Evolutionary conservation across 1,140 invertebrate species (phyloP).

Genomic region (Sycobia sp.): DNA sequence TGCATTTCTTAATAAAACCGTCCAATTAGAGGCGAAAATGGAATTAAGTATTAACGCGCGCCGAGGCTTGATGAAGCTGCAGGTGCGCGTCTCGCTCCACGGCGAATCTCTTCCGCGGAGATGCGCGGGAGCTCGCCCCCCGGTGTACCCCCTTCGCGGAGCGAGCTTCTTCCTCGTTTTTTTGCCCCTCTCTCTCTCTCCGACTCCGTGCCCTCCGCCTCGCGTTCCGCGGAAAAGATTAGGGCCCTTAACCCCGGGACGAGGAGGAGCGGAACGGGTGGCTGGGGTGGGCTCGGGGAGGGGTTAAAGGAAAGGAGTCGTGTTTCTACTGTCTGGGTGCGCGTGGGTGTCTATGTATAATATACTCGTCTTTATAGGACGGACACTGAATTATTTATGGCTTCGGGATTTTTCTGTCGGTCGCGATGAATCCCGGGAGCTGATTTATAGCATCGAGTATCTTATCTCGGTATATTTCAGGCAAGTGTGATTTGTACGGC

Average conservation of each 20-base stretch:
- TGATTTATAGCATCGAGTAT: conserved; percentile 28
- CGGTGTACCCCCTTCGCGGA: neutral
- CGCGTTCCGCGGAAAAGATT: conserved; percentile 11
- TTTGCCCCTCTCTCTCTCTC: neutral
- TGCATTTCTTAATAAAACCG: conserved; percentile 63
- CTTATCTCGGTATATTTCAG: conserved; percentile 9
- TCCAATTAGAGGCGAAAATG: conserved; percentile 60
- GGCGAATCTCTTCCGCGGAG: conserved; percentile 11
- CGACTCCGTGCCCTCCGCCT: neutral
- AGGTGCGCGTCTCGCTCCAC: conserved; percentile 19
- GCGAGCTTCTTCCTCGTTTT: neutral
- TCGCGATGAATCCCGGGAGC: conserved; percentile 17
- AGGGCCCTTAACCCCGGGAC: conserved; percentile 12
- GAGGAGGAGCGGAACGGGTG: no score
- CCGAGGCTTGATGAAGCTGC: conserved; percentile 12
- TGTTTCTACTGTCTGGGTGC: no score
- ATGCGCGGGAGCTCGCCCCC: neutral
- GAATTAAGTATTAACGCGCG: conserved; percentile 55
- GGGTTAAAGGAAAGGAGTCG: conserved; percentile 15
- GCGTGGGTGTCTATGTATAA: no score
- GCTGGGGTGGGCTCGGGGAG: no score
- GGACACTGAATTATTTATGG: conserved; percentile 40
- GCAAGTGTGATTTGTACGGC: conserved; percentile 4
- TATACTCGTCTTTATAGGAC: conserved; percentile 8
- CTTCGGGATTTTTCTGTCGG: conserved; percentile 35